These are phyloP conservation scores for Micoletzkya japonica DNA, from an alignment of 2,888 invertebrate species.

Conservation along the genomic window DNA sequence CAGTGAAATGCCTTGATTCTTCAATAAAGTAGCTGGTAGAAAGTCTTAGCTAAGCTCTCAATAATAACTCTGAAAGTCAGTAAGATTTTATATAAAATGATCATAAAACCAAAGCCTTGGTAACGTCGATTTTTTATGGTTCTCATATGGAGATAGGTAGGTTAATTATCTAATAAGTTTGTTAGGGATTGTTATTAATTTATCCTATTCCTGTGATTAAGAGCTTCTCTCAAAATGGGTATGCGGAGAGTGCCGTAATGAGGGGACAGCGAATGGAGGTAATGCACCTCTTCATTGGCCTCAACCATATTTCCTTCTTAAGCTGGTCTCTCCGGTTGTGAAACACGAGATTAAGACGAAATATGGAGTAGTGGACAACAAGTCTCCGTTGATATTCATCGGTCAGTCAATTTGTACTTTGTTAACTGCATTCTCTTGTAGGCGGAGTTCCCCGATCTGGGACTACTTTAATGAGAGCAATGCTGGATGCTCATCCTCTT, in stretches of 20 bases:
- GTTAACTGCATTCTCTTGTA: constrained; percentile 11
- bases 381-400: constrained; percentile 38
- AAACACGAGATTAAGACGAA: not conserved
- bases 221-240: not conserved
- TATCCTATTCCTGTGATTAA: no score
- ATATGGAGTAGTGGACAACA: constrained; percentile 23
- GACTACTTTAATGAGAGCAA: constrained; percentile 93
- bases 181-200: no score
- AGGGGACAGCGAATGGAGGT: not conserved
- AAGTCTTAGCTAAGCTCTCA: no score
- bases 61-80: no score
- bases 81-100: no score
- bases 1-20: no score
- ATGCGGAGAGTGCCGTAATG: not conserved
- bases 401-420: constrained; percentile 28
- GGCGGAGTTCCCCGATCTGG: constrained; percentile 77
- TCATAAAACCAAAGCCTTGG: no score
- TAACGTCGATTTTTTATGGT: no score
- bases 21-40: no score
- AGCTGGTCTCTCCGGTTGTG: not conserved
- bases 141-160: no score
- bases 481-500: constrained; percentile 97
- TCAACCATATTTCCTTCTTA: no score
- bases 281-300: not conserved
- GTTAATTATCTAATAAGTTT: no score